Percentiles rank a stretch among this genome's conserved stretches.
phyloP scores from a whole-genome alignment of 2,113 vertebrate species.

The Hylia prasina region DNA sequence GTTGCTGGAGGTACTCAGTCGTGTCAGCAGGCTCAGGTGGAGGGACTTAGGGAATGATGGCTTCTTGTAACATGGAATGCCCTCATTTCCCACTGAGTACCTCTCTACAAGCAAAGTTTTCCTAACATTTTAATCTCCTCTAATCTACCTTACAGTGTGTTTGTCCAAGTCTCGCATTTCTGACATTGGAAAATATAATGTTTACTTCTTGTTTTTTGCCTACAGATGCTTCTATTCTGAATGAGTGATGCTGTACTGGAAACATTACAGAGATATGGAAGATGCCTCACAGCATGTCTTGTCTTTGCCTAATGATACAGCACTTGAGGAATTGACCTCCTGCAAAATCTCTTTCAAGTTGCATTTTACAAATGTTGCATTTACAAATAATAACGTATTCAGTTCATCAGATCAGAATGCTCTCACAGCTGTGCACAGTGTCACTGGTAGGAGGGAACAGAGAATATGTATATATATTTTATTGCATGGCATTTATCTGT shows the following conservation, averaged over 20 bases:
- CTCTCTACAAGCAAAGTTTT: neutral
- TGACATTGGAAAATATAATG: neutral
- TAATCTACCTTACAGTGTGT: neutral
- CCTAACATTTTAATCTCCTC: neutral
- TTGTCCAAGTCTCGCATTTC: neutral
- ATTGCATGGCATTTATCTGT: constrained; percentile 23
- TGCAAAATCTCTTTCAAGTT: constrained; percentile 34
- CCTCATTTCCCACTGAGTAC: neutral
- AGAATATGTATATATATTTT: constrained; percentile 9
- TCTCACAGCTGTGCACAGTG: neutral
- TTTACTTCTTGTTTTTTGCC: neutral
- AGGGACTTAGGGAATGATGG: neutral
- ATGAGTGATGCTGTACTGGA: constrained; percentile 6
- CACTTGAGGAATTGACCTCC: constrained; percentile 18
- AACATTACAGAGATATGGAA: constrained; percentile 14
- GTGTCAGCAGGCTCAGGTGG: neutral
- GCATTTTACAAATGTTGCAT: constrained; percentile 3
- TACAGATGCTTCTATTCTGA: constrained; percentile 45
- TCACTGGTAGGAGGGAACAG: neutral
- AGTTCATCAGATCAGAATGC: neutral
- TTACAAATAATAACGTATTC: constrained; percentile 1
- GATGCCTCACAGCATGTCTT: constrained; percentile 30
- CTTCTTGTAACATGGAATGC: neutral
- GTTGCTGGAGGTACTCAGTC: neutral
- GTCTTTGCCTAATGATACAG: neutral